Percentiles rank a stretch among this genome's conserved stretches.
Evolutionary conservation across 2,797 vertebrate genomes (phyloP).

Genomic region (Cirrhinus molitorella): DNA sequence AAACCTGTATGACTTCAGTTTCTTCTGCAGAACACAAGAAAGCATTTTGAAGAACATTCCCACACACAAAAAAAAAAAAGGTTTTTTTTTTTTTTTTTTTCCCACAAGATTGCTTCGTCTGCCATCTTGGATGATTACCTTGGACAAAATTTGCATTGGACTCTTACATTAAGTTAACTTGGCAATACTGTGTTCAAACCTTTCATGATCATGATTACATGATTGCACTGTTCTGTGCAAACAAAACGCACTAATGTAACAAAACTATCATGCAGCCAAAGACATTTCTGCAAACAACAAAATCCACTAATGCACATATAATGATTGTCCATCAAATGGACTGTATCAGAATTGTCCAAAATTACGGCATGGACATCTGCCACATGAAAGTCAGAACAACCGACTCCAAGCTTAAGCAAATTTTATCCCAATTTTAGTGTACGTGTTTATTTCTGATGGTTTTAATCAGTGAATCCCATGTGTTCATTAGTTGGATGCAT

Average conservation of each 20-base stretch:
- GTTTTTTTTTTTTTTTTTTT: too few species aligned
- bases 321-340: conserved; percentile 20
- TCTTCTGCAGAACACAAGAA: not conserved
- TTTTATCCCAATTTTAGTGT: conserved; percentile 35
- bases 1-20: not conserved
- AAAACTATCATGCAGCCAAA: not conserved
- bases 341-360: conserved; percentile 28
- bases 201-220: conserved; percentile 1
- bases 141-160: not conserved
- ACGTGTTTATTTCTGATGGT: conserved; percentile 48
- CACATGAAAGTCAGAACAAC: conserved; percentile 22
- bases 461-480: conserved; percentile 61
- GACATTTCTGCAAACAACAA: not conserved
- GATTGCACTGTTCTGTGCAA: not conserved
- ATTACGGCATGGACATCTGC: conserved; percentile 54
- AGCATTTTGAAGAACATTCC: not conserved
- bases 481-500: conserved; percentile 55
- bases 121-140: not conserved
- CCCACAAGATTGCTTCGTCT: not conserved
- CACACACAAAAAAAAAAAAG: too few species aligned
- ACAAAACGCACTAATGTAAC: not conserved
- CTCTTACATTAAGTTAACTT: not conserved
- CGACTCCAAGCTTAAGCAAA: conserved; percentile 39
- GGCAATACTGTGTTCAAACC: not conserved
- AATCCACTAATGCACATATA: not conserved